phyloP scores from a whole-genome alignment of 2,888 invertebrate genomes.

The Mechanitis mazaeus region DNA sequence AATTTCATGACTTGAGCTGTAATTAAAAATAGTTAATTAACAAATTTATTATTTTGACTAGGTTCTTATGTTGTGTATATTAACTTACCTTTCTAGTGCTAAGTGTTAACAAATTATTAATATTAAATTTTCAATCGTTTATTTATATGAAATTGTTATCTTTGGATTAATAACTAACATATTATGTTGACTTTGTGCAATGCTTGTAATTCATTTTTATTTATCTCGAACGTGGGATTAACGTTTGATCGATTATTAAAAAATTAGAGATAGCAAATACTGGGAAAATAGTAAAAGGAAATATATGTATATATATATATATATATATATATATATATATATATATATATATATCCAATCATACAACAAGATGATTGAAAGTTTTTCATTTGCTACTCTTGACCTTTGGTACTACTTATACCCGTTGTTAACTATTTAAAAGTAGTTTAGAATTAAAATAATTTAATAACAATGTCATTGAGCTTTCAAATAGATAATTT shows the following conservation, averaged over 20 bases:
- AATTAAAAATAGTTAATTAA: background rate
- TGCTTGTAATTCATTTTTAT: background rate
- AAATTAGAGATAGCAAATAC: background rate
- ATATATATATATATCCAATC: no score
- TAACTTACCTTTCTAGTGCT: slow-evolving; percentile 9
- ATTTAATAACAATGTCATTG: no score
- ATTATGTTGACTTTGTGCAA: background rate
- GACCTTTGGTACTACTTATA: no score
- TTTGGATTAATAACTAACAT: background rate
- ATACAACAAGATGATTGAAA: no score
- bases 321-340: no score
- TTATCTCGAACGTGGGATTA: slow-evolving; percentile 6
- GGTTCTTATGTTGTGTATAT: background rate
- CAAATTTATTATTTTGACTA: background rate
- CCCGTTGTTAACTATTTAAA: no score
- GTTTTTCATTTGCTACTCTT: no score
- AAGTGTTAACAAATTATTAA: background rate
- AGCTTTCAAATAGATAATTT: no score
- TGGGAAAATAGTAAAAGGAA: no score
- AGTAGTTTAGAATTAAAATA: no score
- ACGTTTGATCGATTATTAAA: slow-evolving; percentile 6
- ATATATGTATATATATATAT: no score
- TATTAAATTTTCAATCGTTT: background rate
- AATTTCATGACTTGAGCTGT: slow-evolving; percentile 25
- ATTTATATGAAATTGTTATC: slow-evolving; percentile 10